These are phyloP conservation scores for Drosophila ficusphila DNA, from an alignment of 1,140 invertebrate species.

Conservation along the genomic window DNA sequence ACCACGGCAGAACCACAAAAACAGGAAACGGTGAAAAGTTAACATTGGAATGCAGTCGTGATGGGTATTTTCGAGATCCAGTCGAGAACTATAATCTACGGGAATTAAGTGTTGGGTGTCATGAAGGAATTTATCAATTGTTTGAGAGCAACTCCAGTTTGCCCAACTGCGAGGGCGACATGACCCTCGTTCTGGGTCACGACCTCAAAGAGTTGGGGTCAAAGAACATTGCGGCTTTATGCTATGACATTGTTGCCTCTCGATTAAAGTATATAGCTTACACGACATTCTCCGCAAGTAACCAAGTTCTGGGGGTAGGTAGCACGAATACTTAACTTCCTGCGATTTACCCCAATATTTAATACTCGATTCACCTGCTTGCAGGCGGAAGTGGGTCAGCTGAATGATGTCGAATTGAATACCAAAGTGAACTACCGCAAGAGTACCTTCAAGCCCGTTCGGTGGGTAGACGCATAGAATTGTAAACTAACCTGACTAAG, in stretches of 20 bases:
- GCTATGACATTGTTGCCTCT: conserved; percentile 27
- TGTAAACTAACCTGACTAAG: not conserved
- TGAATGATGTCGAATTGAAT: conserved; percentile 36
- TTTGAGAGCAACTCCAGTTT: conserved; percentile 33
- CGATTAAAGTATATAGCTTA: conserved; percentile 43
- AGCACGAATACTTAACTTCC: too few species aligned
- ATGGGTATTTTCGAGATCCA: too few species aligned
- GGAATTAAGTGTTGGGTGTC: not conserved
- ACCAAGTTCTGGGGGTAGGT: conserved; percentile 19
- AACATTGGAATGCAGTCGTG: too few species aligned
- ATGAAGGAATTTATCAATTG: not conserved
- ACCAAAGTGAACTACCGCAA: conserved; percentile 5
- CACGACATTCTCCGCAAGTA: conserved; percentile 19
- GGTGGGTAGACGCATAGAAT: conserved; percentile 3
- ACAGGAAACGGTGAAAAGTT: too few species aligned
- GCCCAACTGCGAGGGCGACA: conserved; percentile 18
- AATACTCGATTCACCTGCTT: not conserved
- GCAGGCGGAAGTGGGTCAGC: conserved; percentile 36
- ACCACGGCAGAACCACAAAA: too few species aligned
- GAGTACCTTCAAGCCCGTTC: conserved; percentile 8
- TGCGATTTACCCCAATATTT: too few species aligned
- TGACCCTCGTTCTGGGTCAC: conserved; percentile 41
- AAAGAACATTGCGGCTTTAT: conserved; percentile 28
- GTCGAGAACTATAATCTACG: fast-evolving
- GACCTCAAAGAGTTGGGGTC: not conserved